Conservation (phyloP, 2,797 vertebrate species). For the Amblyraja radiata region DNA sequence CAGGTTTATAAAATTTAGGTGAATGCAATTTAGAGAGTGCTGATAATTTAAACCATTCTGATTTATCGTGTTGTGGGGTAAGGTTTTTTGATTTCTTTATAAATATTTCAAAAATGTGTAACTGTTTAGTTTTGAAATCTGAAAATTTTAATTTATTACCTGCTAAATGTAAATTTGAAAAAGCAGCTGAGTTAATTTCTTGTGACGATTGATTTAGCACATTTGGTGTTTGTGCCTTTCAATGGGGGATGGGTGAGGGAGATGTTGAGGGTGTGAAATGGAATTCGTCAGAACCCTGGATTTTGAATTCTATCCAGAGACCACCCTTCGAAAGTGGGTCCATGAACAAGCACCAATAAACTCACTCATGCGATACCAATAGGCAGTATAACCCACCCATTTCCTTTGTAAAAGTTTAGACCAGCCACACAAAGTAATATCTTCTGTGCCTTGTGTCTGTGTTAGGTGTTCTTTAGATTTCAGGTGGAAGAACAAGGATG, state of each 20-base stretch:
- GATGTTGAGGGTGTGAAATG: neutral
- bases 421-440: too few species aligned
- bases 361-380: neutral
- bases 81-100: neutral
- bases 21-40: neutral
- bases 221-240: slow-evolving; percentile 11
- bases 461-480: too few species aligned
- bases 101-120: neutral
- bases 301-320: neutral
- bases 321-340: neutral
- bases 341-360: neutral
- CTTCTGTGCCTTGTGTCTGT: too few species aligned
- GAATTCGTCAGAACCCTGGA: neutral
- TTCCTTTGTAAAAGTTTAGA: too few species aligned
- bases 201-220: neutral
- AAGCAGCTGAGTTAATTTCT: neutral
- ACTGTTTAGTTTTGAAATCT: neutral
- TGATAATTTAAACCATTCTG: neutral
- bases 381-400: neutral
- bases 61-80: neutral
- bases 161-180: neutral
- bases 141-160: neutral
- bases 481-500: too few species aligned
- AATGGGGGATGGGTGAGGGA: neutral
- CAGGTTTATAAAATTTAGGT: neutral